Evolutionary conservation across 53 echinoderm and acorn worm genomes (phyloP), one percentile per base, ranked within the genome.

Genomic region (Pentamera pediparva): DNA sequence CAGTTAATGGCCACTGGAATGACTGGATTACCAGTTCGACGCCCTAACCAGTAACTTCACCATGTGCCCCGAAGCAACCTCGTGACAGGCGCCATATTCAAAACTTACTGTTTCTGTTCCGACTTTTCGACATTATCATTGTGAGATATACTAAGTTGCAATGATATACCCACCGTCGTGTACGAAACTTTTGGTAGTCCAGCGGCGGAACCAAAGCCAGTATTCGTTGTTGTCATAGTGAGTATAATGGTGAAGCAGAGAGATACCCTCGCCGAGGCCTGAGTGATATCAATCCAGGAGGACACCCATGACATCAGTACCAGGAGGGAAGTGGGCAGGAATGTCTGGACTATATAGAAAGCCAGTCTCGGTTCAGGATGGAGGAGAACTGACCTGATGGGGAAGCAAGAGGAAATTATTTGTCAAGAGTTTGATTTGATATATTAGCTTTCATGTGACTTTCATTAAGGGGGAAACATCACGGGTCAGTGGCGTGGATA

Each of bases 231-330:
- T 20, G 92, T 92, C 92, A 92, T 92, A 29, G 92, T 92, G 24
- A 92, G 87, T 4, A 92, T 87, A 29, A 87, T 92, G 37, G 92
- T 92, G 21, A 92, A 87, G 22, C 92, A 87, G 35, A 92, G 78
- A 5, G 92, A 92, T 40, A 87, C 87, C 63, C 92, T 49, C 5
- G 92, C 92, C 27, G 92, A 82, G 17, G 92, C 92, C 45, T 92
- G 92, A 20, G 87, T 86, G 35, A 92, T 87, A 62, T 92, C 92
- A 36, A 92, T 92, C 92, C 92, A 92, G 80, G 87, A 92, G 33
- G 92, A 92, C 20, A 92, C 92, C 92, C 92, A 92, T 2, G 87
- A 87, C 32, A 92, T 92, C 35, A 87, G 78, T 26, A 92, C 92
- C 64, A 92, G 79, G 52, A 92, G 78, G 48, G 84, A 76, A 47